phyloP scores from a whole-genome alignment of 2,113 vertebrate genomes.

The Ivindomyrus marchei region DNA sequence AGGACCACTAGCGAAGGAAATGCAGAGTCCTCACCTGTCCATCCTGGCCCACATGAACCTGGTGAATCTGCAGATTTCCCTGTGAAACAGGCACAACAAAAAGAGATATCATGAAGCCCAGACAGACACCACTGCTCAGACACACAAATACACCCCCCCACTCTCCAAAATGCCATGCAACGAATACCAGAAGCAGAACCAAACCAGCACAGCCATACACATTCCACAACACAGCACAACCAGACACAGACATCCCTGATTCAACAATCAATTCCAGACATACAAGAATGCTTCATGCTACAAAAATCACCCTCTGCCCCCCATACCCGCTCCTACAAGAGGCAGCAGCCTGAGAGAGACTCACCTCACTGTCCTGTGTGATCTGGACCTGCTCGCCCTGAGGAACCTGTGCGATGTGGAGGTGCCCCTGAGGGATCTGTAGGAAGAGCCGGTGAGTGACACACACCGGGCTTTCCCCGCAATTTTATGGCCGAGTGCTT shows the following conservation, averaged over 20 bases:
- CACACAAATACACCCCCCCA: background rate
- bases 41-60: slow-evolving; percentile 90
- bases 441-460: slow-evolving; percentile 42
- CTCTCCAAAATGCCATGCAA: background rate
- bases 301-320: background rate
- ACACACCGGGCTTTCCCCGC: slow-evolving; percentile 27
- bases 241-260: background rate
- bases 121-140: background rate
- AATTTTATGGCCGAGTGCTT: background rate
- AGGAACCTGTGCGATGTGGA: slow-evolving; percentile 96
- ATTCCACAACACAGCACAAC: background rate
- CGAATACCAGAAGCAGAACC: background rate
- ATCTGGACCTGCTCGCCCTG: slow-evolving; percentile 98
- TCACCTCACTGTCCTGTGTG: slow-evolving; percentile 95
- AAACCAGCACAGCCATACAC: background rate
- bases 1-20: background rate
- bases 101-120: background rate
- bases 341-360: slow-evolving; percentile 19
- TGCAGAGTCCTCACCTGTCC: slow-evolving; percentile 75
- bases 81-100: slow-evolving; percentile 48
- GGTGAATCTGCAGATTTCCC: slow-evolving; percentile 97
- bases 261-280: background rate
- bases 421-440: slow-evolving; percentile 89
- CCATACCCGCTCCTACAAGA: background rate
- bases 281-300: background rate